Base-by-base conservation (phyloP, 2,797 vertebrate species). In the Enteromius anoplus region DNA sequence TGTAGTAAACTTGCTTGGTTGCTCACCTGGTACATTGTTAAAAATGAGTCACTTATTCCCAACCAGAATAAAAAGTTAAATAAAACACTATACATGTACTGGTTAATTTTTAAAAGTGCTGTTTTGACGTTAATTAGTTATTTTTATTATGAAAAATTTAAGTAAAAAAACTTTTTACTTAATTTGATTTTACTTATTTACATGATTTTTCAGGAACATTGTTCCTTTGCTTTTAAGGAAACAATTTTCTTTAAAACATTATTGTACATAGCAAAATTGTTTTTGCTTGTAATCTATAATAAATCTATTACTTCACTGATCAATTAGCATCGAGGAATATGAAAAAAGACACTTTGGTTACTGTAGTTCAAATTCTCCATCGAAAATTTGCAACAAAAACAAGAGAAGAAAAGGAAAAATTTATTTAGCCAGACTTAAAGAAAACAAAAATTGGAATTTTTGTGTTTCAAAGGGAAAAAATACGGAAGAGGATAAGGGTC, bases 341-440 rank as follows among this genome's bases (percentile, higher is more conserved):
- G 17, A 19, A 53, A 19, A 19, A 3, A 66, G 3, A 65, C 17
- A 17, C 32, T 65, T n/a, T 7, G 19, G 11, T 66, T 37, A 66
- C 8, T 4, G 5, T 37, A 34, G 40, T 2, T 65, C 3, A 34
- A n/a, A 66, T 4, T 19, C 4, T 3, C 19, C 17, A 37, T 9
- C 19, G 17, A 5, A 21, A 53, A 53, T 53, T 53, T 53, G 2
- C 4, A 0, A 66, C 7, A 40, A 40, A 42, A 42, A 10, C 40
- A 37, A 34, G 19, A 14, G 0, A 5, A 8, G 1, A 11, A 2
- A 1, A 3, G 1, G 10, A 6, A 1, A 5, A 17, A 4, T 29
- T 29, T 1, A 72, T 51, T 10, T 71, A 19, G 15, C 3, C 23
- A 49, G n/a, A 26, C 69, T 29, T 71, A 10, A 71, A 47, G n/a